These are phyloP conservation scores for Lithobates sylvaticus DNA, from an alignment of 2,797 vertebrate genomes.

Conservation along the genomic window DNA sequence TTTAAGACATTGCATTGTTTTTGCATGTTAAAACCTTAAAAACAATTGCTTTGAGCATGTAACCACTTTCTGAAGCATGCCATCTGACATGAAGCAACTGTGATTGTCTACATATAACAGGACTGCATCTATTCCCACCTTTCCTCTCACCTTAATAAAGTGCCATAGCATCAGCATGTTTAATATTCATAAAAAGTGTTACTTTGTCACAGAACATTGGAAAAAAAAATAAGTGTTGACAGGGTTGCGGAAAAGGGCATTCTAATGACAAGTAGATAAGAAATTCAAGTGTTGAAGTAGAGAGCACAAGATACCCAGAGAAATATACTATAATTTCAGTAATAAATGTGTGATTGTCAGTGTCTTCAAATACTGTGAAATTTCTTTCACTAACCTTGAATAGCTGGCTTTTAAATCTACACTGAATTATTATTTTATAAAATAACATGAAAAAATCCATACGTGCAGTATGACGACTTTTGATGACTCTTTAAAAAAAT, in stretches of 20 bases:
- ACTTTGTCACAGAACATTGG: constrained; percentile 46
- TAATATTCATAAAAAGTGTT: constrained; percentile 60
- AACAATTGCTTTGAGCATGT: constrained; percentile 51
- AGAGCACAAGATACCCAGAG: constrained; percentile 18
- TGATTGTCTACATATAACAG: constrained; percentile 32
- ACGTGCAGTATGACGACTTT: neutral
- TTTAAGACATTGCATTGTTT: constrained; percentile 30
- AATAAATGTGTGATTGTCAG: constrained; percentile 40
- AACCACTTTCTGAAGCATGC: constrained; percentile 40
- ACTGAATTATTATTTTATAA: neutral
- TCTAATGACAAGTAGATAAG: constrained; percentile 38
- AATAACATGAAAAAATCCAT: neutral
- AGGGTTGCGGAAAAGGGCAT: neutral
- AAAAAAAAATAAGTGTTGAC: constrained; percentile 5
- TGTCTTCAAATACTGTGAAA: neutral
- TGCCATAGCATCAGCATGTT: constrained; percentile 48
- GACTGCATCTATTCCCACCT: constrained; percentile 39
- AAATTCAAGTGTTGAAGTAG: constrained; percentile 33
- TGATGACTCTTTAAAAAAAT: neutral
- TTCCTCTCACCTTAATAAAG: constrained; percentile 56
- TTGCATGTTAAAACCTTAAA: constrained; percentile 53
- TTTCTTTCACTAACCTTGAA: constrained; percentile 13
- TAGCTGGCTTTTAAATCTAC: neutral
- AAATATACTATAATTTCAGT: constrained; percentile 34
- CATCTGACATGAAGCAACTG: constrained; percentile 28